Evolutionary conservation across 64 coral and sea anemone species (phyloP).

Genomic region (Dendronephthya gigantea): DNA sequence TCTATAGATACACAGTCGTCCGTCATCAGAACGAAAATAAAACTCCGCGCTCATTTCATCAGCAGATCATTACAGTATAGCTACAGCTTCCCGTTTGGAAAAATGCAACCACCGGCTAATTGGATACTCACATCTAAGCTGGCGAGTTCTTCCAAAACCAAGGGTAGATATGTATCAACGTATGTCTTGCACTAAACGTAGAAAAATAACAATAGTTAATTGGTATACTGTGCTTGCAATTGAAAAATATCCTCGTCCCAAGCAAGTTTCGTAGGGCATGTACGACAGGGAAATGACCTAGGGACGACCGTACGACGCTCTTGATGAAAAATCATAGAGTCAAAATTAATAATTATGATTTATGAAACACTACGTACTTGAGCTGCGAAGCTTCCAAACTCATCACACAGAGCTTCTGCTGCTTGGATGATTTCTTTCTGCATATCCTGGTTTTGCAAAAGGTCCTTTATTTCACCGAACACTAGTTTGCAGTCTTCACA

Average conservation of each 20-base stretch:
- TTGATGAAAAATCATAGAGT: too few species aligned
- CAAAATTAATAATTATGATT: too few species aligned
- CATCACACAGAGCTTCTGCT: background rate
- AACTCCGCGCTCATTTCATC: too few species aligned
- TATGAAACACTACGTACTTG: background rate
- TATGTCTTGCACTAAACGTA: constrained; percentile 31
- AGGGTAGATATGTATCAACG: constrained; percentile 20
- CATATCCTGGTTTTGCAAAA: background rate
- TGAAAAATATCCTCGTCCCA: too few species aligned
- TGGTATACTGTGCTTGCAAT: too few species aligned
- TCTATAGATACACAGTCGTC: too few species aligned
- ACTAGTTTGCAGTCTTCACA: background rate
- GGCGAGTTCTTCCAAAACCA: background rate
- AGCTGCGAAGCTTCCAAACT: background rate
- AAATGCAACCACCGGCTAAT: too few species aligned
- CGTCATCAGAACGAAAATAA: too few species aligned
- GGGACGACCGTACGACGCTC: too few species aligned
- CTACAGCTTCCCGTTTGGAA: too few species aligned
- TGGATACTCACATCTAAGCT: constrained; percentile 1
- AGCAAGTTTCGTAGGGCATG: too few species aligned
- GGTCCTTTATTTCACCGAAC: background rate
- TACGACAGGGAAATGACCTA: too few species aligned
- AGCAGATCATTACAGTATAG: background rate
- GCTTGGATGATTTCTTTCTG: background rate
- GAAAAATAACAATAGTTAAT: background rate